Percentiles rank a stretch among this genome's conserved stretches.
phyloP scores from a whole-genome alignment of 2,113 vertebrate genomes.

The Labeo rohita region DNA sequence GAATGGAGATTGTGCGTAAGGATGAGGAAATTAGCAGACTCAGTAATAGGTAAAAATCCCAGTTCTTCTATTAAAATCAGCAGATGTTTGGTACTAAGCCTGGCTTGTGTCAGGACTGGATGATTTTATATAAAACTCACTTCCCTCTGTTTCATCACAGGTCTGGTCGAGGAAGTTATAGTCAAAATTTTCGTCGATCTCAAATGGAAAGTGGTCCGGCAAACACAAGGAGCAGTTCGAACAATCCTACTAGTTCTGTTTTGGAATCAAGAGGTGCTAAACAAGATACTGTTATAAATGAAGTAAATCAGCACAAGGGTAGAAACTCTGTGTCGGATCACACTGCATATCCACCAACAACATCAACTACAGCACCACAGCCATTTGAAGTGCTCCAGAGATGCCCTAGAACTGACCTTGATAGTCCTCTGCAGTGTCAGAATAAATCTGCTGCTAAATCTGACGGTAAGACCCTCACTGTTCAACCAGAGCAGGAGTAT shows the following conservation, averaged over 20 bases:
- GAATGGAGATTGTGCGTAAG: conserved; percentile 91
- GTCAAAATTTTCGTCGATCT: conserved; percentile 36
- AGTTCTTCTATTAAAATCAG: background rate
- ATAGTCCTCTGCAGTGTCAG: conserved; percentile 21
- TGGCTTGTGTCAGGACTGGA: background rate
- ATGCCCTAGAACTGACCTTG: conserved; percentile 23
- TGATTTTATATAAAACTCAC: background rate
- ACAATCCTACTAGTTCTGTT: background rate
- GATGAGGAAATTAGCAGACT: conserved; percentile 92
- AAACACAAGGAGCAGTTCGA: background rate
- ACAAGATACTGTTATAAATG: background rate
- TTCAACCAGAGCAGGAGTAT: background rate
- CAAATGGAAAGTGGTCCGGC: background rate
- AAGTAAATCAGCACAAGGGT: background rate
- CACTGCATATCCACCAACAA: background rate
- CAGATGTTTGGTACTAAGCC: background rate
- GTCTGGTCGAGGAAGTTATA: conserved; percentile 45
- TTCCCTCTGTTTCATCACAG: conserved; percentile 55
- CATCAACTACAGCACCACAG: background rate
- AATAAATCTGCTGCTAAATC: background rate
- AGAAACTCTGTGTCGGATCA: background rate
- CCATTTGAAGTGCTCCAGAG: background rate
- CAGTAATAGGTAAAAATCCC: conserved; percentile 79
- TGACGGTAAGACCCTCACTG: background rate
- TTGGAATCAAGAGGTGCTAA: conserved; percentile 16